A percentile compares a stretch with the other conserved stretches of the same genome.
Conservation (phyloP, 2,797 vertebrate genomes). For the Anguilla marmorata region DNA sequence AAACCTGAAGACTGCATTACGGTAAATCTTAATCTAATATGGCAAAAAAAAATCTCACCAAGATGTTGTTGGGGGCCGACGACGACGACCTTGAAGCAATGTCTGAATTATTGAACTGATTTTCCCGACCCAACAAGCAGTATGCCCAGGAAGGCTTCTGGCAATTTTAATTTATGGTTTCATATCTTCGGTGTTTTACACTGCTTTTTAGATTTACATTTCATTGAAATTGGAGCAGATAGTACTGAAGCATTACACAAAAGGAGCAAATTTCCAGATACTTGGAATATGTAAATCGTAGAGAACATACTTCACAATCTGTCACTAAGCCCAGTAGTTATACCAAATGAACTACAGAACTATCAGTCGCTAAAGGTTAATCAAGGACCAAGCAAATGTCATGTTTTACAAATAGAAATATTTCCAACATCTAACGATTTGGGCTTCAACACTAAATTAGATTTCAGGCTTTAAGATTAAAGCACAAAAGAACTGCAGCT, state of each 20-base stretch:
- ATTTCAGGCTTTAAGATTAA: not conserved
- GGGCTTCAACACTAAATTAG: not conserved
- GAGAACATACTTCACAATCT: not conserved
- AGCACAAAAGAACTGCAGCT: not conserved
- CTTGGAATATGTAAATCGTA: not conserved
- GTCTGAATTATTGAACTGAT: constrained; percentile 11
- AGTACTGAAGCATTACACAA: not conserved
- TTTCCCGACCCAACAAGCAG: not conserved
- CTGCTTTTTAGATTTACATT: not conserved
- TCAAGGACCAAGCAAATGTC: not conserved
- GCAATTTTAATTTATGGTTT: not conserved
- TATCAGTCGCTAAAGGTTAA: not conserved
- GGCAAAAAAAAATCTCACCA: not conserved
- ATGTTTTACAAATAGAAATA: constrained; percentile 7
- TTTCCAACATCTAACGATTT: not conserved
- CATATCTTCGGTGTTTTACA: not conserved
- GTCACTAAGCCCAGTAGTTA: not conserved
- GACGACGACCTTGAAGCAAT: not conserved
- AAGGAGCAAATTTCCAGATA: not conserved
- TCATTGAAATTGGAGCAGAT: not conserved
- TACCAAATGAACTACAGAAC: not conserved
- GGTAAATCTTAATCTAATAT: constrained; percentile 3
- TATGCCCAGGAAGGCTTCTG: not conserved
- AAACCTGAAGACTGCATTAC: not conserved
- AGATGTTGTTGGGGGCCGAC: not conserved